Evolutionary conservation across 1,140 invertebrate species (phyloP), one percentile per base, ranked within the genome.

Genomic region (Drosophila miranda): DNA sequence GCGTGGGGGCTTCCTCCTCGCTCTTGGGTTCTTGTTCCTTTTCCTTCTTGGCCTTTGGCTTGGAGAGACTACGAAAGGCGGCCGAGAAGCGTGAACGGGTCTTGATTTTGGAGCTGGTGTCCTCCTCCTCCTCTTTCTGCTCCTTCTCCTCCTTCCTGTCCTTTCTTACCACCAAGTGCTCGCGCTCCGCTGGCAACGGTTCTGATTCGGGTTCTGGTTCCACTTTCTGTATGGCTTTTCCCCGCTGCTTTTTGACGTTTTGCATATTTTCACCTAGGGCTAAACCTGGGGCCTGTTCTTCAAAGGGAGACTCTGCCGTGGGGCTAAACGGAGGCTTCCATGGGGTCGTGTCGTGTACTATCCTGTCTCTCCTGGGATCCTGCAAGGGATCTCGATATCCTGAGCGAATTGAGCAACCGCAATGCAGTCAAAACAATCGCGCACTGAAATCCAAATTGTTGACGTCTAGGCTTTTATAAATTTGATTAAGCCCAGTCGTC

Each of bases 41-140:
- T 5, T 54, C 63, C 54, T 75, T 88, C 13, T 90, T 89, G 45
- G 57, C 13, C 14, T 77, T 87, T 0, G 74, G 52, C 52, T 76
- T 81, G 44, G 89, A 88, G 19, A 90, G 68, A 50, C 89, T 90
- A 30, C 87, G 78, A 41, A 90, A 66, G 44, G 89, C 89, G n/a
- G 89, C 60, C 5, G 89, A 83, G 52, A 90, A 90, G 34, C 89
- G 75, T 23, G 89, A 90, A 52, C 89, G 87, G 55, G 78, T 50
- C 38, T 89, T 90, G n/a, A 77, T 46, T 51, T 86, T 72, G 16
- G 45, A 41, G 58, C 50, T 63, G 34, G 49, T 68, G 19, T 71
- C 58, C 48, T 52, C 41, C 16, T 58, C 21, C 13, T 43, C 46
- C 54, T 67, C 61, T 44, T 19, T 38, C 28, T 54, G 50, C 19